Conservation (phyloP, 2,888 invertebrate species). For the Sphaeridia pumilis region DNA sequence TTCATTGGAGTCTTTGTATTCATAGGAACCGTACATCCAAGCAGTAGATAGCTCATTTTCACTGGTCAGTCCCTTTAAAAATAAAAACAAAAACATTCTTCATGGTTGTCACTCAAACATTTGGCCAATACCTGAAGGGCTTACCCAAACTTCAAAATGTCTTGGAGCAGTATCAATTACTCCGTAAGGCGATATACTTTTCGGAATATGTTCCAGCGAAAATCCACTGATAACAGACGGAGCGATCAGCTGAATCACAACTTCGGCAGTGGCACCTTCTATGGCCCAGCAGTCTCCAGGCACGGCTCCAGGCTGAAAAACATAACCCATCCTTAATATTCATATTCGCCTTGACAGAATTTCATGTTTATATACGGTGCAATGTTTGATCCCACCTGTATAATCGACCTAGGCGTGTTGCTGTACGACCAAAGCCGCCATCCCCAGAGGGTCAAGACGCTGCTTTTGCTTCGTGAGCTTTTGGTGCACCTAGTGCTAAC, state of each 20-base stretch:
- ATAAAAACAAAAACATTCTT: background rate
- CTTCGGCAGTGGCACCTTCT: slow-evolving; percentile 43
- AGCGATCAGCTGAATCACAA: slow-evolving; percentile 45
- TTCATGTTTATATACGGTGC: too few species aligned
- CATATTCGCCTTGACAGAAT: too few species aligned
- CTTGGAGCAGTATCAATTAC: slow-evolving; percentile 47
- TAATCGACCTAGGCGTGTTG: slow-evolving; percentile 71
- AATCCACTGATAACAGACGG: slow-evolving; percentile 43
- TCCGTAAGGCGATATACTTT: slow-evolving; percentile 43
- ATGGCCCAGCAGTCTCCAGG: slow-evolving; percentile 53
- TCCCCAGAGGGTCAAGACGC: slow-evolving; percentile 71
- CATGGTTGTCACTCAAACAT: too few species aligned
- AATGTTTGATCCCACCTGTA: slow-evolving; percentile 50
- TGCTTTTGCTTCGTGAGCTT: slow-evolving; percentile 62
- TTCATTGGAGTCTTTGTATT: slow-evolving; percentile 63
- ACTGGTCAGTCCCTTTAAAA: slow-evolving; percentile 58
- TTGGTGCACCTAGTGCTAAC: slow-evolving; percentile 83
- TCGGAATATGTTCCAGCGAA: slow-evolving; percentile 48
- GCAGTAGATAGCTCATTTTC: slow-evolving; percentile 68
- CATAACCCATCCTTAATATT: background rate
- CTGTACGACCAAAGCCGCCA: slow-evolving; percentile 75
- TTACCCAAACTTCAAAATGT: slow-evolving; percentile 44
- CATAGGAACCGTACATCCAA: slow-evolving; percentile 68
- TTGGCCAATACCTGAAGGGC: slow-evolving; percentile 15
- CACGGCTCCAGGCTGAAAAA: slow-evolving; percentile 39